Percentiles rank a stretch among this genome's conserved stretches.
Evolutionary conservation across 2,797 vertebrate species (phyloP).

Genomic region (Steatocranus sp.): DNA sequence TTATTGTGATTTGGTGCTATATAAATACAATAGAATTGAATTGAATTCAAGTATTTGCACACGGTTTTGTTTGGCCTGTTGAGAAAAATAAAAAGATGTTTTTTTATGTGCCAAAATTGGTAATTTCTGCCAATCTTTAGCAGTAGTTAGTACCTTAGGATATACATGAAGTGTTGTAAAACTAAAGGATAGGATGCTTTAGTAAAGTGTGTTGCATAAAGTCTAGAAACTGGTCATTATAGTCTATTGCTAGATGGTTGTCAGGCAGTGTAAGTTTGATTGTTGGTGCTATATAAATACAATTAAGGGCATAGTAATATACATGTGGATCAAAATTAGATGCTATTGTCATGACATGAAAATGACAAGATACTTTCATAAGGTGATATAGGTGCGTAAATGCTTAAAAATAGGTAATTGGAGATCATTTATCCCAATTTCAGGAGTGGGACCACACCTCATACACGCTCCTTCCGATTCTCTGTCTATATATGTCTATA

Average conservation of each 20-base stretch:
- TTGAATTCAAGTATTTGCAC: background rate
- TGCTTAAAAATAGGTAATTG: background rate
- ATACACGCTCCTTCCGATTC: background rate
- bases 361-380: background rate
- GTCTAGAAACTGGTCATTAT: background rate
- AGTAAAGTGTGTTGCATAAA: background rate
- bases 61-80: background rate
- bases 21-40: background rate
- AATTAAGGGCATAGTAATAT: background rate
- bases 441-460: background rate
- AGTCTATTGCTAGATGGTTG: background rate
- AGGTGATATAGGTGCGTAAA: background rate
- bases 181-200: background rate
- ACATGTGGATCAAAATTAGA: background rate
- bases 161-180: background rate
- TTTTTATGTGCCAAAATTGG: background rate
- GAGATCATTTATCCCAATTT: background rate
- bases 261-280: background rate
- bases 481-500: background rate
- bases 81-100: background rate
- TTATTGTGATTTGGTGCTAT: background rate
- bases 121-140: background rate
- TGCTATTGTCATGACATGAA: background rate
- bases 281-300: background rate
- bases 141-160: background rate